A percentile compares a stretch with the other conserved stretches of the same genome.
Conservation (phyloP, 2,113 vertebrate species). For the Xenopus laevis region DNA sequence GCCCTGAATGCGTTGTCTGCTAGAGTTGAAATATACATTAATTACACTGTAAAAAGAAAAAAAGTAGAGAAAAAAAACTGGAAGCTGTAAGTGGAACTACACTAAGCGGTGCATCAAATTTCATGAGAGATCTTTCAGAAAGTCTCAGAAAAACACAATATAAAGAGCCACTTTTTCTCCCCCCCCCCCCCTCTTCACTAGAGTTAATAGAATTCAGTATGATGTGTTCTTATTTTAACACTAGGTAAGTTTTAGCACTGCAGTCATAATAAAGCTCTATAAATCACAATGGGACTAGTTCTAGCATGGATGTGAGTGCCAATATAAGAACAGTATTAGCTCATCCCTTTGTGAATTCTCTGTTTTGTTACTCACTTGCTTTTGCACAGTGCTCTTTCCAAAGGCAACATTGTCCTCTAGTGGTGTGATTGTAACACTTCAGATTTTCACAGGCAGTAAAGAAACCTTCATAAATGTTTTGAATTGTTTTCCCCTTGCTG, state of each 20-base stretch:
- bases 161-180: slow-evolving; percentile 46
- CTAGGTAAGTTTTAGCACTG: slow-evolving; percentile 57
- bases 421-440: background rate
- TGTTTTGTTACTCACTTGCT: slow-evolving; percentile 7
- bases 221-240: slow-evolving; percentile 55
- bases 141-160: slow-evolving; percentile 31
- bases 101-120: slow-evolving; percentile 7
- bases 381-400: slow-evolving; percentile 14
- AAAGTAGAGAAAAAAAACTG: background rate
- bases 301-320: slow-evolving; percentile 55
- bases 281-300: slow-evolving; percentile 49
- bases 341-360: slow-evolving; percentile 50
- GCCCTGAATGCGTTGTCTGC: background rate
- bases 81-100: background rate
- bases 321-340: slow-evolving; percentile 54
- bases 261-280: slow-evolving; percentile 56
- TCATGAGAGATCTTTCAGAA: slow-evolving; percentile 7
- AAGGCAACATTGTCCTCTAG: slow-evolving; percentile 51
- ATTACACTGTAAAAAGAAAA: background rate
- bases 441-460: background rate
- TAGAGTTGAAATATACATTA: background rate
- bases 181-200: slow-evolving; percentile 40
- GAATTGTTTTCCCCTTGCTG: too few species aligned
- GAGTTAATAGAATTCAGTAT: slow-evolving; percentile 54
- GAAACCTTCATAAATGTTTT: too few species aligned